A percentile compares a stretch with the other conserved stretches of the same genome.
Evolutionary conservation across 1,140 invertebrate species (phyloP).

Genomic region (Trichonephila clavipes): DNA sequence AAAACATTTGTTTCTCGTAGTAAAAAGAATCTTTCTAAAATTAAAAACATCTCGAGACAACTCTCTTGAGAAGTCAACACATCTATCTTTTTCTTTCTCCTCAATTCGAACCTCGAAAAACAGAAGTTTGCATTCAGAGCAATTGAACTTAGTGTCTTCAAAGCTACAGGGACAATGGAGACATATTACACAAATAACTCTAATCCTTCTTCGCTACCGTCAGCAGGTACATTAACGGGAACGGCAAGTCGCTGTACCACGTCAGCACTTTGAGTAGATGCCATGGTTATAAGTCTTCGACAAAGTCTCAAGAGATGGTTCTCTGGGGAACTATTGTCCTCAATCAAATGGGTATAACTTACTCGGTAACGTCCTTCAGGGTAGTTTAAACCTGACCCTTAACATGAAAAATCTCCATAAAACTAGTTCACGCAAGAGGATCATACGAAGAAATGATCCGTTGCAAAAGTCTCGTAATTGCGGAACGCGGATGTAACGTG

Average conservation of each 20-base stretch:
- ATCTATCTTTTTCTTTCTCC: not conserved
- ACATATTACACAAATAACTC: slow-evolving; percentile 41
- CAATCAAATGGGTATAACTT: slow-evolving; percentile 71
- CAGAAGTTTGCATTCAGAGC: slow-evolving; percentile 46
- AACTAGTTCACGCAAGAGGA: not conserved
- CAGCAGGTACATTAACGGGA: slow-evolving; percentile 16
- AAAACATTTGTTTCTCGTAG: too few relatives aligned
- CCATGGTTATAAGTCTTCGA: slow-evolving; percentile 22
- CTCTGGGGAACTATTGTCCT: slow-evolving; percentile 59
- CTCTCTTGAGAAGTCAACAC: not conserved
- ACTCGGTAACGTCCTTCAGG: slow-evolving; percentile 13
- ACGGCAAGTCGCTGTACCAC: slow-evolving; percentile 37
- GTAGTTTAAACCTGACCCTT: slow-evolving; percentile 41
- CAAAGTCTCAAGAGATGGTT: slow-evolving; percentile 23
- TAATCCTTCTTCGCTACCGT: slow-evolving; percentile 5
- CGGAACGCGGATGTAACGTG: not conserved
- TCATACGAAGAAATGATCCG: slow-evolving; percentile 32
- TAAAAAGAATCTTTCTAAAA: too few relatives aligned
- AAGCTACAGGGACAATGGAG: slow-evolving; percentile 15
- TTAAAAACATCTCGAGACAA: too few relatives aligned
- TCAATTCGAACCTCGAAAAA: not conserved
- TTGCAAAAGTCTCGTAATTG: slow-evolving; percentile 28
- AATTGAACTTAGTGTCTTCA: not conserved
- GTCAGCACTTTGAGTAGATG: slow-evolving; percentile 30
- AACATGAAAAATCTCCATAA: slow-evolving; percentile 50